Conservation (phyloP, 2,113 vertebrate genomes). For the Oxyura jamaicensis region DNA sequence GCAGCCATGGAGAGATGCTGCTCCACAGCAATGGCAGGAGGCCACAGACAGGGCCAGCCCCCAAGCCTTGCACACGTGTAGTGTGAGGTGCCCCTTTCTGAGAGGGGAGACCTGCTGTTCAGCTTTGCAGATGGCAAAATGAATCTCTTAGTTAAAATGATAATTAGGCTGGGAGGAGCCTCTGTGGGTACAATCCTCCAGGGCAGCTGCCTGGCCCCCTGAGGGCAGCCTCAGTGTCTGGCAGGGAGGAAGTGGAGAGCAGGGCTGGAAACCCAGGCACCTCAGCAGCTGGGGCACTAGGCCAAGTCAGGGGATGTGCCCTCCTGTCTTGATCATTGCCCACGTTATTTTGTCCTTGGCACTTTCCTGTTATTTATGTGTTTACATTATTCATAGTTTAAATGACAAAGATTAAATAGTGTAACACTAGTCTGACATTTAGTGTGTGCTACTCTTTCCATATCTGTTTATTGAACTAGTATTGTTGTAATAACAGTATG, state of each 20-base stretch:
- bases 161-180: not conserved
- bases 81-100: not conserved
- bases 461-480: not conserved
- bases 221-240: accelerated
- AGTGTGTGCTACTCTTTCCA: not conserved
- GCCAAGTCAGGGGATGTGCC: not conserved
- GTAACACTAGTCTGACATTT: not conserved
- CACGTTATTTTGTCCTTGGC: accelerated
- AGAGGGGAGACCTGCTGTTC: not conserved
- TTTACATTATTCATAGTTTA: not conserved
- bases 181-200: accelerated
- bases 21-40: not conserved
- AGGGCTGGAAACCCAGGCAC: not conserved
- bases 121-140: accelerated
- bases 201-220: too few relatives aligned
- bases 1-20: not conserved
- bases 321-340: not conserved
- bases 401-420: not conserved
- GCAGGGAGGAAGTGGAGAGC: accelerated
- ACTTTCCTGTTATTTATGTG: not conserved
- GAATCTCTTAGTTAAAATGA: not conserved
- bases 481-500: not conserved
- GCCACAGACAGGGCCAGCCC: not conserved
- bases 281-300: accelerated
- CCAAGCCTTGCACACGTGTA: not conserved